These are phyloP conservation scores for Hydriomena furcata DNA, from an alignment of 2,888 invertebrate genomes.

Conservation along the genomic window DNA sequence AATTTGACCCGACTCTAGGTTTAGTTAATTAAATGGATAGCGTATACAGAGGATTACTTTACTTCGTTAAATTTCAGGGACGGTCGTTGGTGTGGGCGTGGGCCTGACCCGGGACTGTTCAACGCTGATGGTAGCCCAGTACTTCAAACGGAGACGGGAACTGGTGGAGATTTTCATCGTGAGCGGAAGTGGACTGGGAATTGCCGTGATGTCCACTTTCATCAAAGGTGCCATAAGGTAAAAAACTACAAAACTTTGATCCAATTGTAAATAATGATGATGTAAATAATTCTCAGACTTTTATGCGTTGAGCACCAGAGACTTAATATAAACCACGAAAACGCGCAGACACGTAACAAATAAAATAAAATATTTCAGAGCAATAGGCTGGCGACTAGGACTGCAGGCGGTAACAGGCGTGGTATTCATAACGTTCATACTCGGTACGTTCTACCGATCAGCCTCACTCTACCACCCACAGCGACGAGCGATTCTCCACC, in stretches of 20 bases:
- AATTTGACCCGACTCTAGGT: no score
- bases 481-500: constrained; percentile 92
- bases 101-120: constrained; percentile 94
- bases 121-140: constrained; percentile 95
- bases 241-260: no score
- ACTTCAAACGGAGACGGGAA: constrained; percentile 93
- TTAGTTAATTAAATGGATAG: no score
- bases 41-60: background rate
- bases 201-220: constrained; percentile 92
- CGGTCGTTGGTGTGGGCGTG: constrained; percentile 90
- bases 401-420: constrained; percentile 94
- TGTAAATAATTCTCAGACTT: no score
- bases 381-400: constrained; percentile 91
- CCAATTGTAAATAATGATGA: no score
- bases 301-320: no score
- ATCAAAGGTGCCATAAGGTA: constrained; percentile 91
- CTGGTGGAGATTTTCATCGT: constrained; percentile 95
- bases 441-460: constrained; percentile 94
- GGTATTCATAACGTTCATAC: constrained; percentile 91
- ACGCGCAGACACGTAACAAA: background rate
- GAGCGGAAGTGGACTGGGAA: constrained; percentile 93
- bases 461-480: constrained; percentile 95
- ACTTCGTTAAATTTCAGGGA: constrained; percentile 65
- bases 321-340: background rate
- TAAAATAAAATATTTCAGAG: constrained; percentile 73